Conservation (phyloP, 2,113 vertebrate species). For the Rallus limicola region DNA sequence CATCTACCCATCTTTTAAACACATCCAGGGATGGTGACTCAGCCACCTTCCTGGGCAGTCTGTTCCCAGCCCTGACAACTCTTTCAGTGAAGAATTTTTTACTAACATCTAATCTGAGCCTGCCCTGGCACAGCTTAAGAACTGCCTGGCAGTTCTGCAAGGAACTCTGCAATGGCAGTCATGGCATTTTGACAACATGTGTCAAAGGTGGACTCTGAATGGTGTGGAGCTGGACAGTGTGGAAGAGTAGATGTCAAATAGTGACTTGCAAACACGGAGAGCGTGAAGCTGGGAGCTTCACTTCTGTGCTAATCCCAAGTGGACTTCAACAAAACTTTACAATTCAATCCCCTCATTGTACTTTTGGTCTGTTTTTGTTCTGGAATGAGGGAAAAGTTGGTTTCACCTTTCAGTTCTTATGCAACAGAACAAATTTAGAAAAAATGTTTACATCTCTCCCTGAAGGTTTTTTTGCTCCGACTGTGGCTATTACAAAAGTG, state of each 20-base stretch:
- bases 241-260: neutral
- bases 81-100: no score
- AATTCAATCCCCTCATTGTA: neutral
- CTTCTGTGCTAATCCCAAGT: neutral
- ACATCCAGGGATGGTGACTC: no score
- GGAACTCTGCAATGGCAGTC: neutral
- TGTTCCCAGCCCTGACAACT: no score
- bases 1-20: no score
- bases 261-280: neutral
- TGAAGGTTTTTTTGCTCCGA: neutral
- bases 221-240: neutral
- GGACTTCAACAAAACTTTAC: neutral
- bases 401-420: conserved; percentile 29
- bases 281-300: neutral
- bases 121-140: no score
- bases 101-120: no score
- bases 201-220: neutral
- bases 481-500: neutral
- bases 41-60: no score
- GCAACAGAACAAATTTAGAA: conserved; percentile 2
- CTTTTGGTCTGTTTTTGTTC: conserved; percentile 9
- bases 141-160: neutral
- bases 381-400: neutral
- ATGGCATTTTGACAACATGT: neutral
- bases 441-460: conserved; percentile 47